Conservation (phyloP, 2,888 invertebrate genomes). For the Hirtodrosophila duncani region DNA sequence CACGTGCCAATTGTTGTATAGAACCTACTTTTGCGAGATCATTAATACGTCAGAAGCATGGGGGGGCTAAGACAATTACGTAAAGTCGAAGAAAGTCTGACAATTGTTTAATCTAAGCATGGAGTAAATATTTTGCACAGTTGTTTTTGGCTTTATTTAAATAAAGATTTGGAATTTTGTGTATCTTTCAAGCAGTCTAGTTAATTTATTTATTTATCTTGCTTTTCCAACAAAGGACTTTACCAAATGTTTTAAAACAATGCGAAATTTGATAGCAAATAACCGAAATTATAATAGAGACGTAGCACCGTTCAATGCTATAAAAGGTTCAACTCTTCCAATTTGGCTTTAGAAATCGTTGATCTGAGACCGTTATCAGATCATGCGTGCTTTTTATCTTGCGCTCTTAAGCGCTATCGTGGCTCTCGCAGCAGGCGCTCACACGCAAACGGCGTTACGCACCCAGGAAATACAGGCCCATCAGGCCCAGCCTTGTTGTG, state of each 20-base stretch:
- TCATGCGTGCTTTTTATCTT: conserved; percentile 50
- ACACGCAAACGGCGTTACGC: conserved; percentile 38
- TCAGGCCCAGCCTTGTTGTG: conserved; percentile 45
- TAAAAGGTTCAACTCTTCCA: conserved; percentile 39
- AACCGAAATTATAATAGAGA: conserved; percentile 26
- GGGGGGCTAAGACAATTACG: conserved; percentile 48
- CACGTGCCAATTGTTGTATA: not conserved
- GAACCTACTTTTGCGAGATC: too few species aligned
- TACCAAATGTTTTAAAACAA: conserved; percentile 60
- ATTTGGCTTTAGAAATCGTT: conserved; percentile 36
- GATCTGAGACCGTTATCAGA: conserved; percentile 25
- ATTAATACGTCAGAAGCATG: too few species aligned
- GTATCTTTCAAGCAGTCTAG: conserved; percentile 11
- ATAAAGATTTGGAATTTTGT: conserved; percentile 16
- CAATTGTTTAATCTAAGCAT: conserved; percentile 48
- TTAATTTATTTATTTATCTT: conserved; percentile 13
- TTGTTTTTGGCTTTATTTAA: conserved; percentile 33
- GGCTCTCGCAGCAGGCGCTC: conserved; percentile 37
- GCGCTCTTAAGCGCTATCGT: conserved; percentile 44
- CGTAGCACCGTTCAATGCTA: conserved; percentile 29
- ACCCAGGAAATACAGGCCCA: conserved; percentile 17
- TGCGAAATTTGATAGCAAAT: conserved; percentile 50
- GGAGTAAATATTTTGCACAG: conserved; percentile 61
- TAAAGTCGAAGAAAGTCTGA: conserved; percentile 39
- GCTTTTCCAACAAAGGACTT: conserved; percentile 41